phyloP scores from a whole-genome alignment of 2,888 invertebrate genomes.

The Hemaris fuciformis region DNA sequence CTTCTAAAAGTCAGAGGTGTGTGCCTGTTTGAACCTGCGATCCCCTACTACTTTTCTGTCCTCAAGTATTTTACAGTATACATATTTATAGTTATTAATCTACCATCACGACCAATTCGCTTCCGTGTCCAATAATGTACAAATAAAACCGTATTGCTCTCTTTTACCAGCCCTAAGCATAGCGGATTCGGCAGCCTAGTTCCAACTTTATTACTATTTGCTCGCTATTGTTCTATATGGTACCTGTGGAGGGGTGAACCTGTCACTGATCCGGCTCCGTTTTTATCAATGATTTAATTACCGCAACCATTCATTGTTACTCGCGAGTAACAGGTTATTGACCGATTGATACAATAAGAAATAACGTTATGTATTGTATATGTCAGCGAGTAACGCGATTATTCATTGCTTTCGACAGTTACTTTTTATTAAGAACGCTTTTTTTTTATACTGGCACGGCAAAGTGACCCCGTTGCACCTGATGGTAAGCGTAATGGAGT shows the following conservation, averaged over 20 bases:
- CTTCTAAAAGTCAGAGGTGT: too few relatives aligned
- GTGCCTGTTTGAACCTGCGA: too few relatives aligned
- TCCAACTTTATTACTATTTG: slow-evolving; percentile 22
- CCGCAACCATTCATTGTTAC: slow-evolving; percentile 29
- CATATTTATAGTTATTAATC: too few relatives aligned
- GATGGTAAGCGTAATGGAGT: too few relatives aligned
- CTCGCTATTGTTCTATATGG: slow-evolving; percentile 24
- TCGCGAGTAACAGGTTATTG: slow-evolving; percentile 18
- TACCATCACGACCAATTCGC: too few relatives aligned
- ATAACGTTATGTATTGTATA: background rate
- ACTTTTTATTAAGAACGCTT: background rate
- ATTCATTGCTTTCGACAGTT: background rate
- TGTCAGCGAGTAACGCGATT: background rate
- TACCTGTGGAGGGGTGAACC: background rate
- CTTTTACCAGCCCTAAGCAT: background rate
- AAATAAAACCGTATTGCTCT: background rate
- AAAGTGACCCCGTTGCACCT: too few relatives aligned
- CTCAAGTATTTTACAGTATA: too few relatives aligned
- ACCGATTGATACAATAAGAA: background rate
- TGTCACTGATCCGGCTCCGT: slow-evolving; percentile 14
- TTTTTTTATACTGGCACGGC: too few relatives aligned
- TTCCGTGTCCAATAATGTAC: background rate
- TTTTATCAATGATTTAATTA: slow-evolving; percentile 22
- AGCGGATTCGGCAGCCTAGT: slow-evolving; percentile 23
- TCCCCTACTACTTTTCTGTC: too few relatives aligned